Conservation (phyloP, 1,140 invertebrate genomes). For the Hyles euphorbiae region DNA sequence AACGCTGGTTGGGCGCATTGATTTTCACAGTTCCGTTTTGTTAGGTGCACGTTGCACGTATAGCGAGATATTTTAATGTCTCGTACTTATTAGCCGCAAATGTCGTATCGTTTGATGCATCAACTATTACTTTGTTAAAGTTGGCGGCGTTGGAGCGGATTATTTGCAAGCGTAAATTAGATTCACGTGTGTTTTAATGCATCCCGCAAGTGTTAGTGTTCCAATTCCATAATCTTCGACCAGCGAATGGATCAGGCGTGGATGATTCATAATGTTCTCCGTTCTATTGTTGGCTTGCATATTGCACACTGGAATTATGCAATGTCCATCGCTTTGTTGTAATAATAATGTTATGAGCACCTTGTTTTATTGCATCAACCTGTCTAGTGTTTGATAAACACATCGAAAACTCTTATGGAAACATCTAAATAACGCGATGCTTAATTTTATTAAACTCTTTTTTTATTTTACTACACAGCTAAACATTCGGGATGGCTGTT, state of each 20-base stretch:
- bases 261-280: constrained; percentile 66
- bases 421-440: neutral
- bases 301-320: constrained; percentile 59
- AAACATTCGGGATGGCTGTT: neutral
- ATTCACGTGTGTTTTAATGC: constrained; percentile 72
- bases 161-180: constrained; percentile 70
- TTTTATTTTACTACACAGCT: neutral
- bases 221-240: constrained; percentile 71
- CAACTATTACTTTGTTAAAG: constrained; percentile 63
- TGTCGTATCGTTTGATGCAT: constrained; percentile 65
- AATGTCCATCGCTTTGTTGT: constrained; percentile 55
- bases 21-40: constrained; percentile 38
- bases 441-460: neutral
- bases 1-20: constrained; percentile 24
- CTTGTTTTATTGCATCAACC: constrained; percentile 1
- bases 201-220: constrained; percentile 65
- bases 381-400: neutral
- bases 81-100: constrained; percentile 57
- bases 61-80: constrained; percentile 50
- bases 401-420: neutral
- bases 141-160: constrained; percentile 39
- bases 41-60: constrained; percentile 32
- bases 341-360: constrained; percentile 12
- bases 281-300: constrained; percentile 68
- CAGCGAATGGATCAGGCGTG: constrained; percentile 60